Evolutionary conservation across 2,113 vertebrate species (phyloP).

Genomic region (Marmota monax): DNA sequence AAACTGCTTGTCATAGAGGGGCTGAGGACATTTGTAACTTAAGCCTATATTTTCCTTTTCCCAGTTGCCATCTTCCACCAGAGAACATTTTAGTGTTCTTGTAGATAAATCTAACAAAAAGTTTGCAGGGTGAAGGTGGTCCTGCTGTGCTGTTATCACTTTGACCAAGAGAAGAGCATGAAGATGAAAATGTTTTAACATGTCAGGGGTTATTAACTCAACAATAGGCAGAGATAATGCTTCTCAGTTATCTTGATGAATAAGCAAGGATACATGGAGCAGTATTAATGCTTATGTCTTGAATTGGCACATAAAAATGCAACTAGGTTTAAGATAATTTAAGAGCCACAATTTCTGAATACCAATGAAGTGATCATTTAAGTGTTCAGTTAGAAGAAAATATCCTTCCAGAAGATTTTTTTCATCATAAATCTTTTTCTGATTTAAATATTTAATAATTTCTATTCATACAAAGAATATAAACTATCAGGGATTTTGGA

Average conservation of each 20-base stretch:
- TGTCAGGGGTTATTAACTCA: conserved; percentile 22
- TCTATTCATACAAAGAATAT: background rate
- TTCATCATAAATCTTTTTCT: conserved; percentile 31
- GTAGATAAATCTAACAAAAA: background rate
- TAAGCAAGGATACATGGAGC: conserved; percentile 4
- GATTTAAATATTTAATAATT: conserved; percentile 43
- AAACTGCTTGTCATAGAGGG: conserved; percentile 23
- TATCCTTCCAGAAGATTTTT: conserved; percentile 19
- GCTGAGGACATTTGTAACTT: conserved; percentile 23
- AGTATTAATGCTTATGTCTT: background rate
- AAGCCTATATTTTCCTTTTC: conserved; percentile 43
- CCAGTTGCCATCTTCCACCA: conserved; percentile 27
- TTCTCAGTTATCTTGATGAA: conserved; percentile 49
- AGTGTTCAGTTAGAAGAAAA: conserved; percentile 50
- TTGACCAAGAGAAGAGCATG: conserved; percentile 33
- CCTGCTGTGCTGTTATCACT: background rate
- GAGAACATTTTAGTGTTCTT: conserved; percentile 54
- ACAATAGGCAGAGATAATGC: background rate
- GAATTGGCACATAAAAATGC: conserved; percentile 38
- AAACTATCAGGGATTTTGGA: conserved; percentile 18
- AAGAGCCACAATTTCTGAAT: conserved; percentile 33
- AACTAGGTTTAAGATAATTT: conserved; percentile 48
- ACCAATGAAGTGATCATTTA: background rate
- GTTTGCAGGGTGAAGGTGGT: conserved; percentile 22
- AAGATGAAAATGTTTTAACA: conserved; percentile 12